Conservation (phyloP, 1,140 invertebrate species). For the Macrobrachium rosenbergii region DNA sequence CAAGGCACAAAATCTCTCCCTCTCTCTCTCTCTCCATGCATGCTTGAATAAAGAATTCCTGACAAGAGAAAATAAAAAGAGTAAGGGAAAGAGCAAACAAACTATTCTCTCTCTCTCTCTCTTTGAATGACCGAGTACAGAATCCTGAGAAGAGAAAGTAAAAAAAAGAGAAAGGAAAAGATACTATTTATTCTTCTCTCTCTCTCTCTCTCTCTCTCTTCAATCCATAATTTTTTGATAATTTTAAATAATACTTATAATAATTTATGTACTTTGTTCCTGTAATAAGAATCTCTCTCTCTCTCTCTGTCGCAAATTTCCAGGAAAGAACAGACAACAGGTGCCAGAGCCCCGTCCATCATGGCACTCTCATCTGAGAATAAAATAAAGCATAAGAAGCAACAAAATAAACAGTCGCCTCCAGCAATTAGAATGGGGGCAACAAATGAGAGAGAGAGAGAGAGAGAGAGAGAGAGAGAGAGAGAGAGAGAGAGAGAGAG, state of each 20-base stretch:
- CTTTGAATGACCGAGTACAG: too few species aligned
- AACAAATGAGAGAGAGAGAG: not conserved
- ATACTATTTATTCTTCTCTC: too few species aligned
- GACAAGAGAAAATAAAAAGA: too few species aligned
- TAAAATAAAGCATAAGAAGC: not conserved
- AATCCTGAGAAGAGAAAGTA: too few species aligned
- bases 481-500: slow-evolving; percentile 33
- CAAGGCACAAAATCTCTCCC: too few species aligned
- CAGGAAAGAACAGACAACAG: not conserved
- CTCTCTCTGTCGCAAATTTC: not conserved
- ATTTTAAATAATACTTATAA: too few species aligned
- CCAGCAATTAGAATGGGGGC: not conserved
- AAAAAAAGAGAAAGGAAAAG: too few species aligned
- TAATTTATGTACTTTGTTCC: too few species aligned
- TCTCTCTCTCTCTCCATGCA: not conserved
- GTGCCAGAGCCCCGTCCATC: not conserved
- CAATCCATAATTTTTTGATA: too few species aligned
- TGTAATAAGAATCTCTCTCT: not conserved
- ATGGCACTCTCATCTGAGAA: not conserved
- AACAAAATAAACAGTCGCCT: not conserved
- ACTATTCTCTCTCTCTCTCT: slow-evolving; percentile 31
- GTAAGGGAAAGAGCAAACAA: too few species aligned
- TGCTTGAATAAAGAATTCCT: too few species aligned
- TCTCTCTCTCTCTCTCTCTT: too few species aligned
- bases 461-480: slow-evolving; percentile 12